These are phyloP conservation scores for Halesus radiatus DNA, from an alignment of 1,140 invertebrate genomes.

Conservation along the genomic window DNA sequence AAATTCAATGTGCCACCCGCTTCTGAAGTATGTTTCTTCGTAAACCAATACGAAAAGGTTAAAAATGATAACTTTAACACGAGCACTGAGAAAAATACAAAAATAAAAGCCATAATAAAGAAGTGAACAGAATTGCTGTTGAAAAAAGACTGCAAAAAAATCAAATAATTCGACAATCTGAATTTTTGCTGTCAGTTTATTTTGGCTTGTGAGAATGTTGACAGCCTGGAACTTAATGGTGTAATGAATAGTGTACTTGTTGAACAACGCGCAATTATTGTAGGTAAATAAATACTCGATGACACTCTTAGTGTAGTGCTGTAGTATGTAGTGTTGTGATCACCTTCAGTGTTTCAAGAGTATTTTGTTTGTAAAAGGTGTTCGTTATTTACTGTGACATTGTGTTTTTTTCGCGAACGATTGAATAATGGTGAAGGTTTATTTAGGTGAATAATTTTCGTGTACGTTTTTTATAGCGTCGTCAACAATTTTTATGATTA, in stretches of 20 bases:
- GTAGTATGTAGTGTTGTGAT: neutral
- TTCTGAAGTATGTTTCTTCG: neutral
- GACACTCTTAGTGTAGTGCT: too few relatives aligned
- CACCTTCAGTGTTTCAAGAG: neutral
- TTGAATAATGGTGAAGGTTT: too few relatives aligned
- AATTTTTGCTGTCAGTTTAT: neutral
- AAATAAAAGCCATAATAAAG: constrained; percentile 26
- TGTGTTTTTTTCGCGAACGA: too few relatives aligned
- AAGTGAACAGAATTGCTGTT: neutral
- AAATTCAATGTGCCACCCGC: neutral
- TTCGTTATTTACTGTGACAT: neutral
- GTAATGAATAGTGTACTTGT: neutral
- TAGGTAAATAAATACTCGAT: neutral
- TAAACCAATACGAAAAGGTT: constrained; percentile 40
- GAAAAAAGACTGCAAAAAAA: neutral
- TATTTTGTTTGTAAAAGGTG: constrained; percentile 14
- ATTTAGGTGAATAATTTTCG: too few relatives aligned
- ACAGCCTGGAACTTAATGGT: neutral
- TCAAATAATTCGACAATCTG: neutral
- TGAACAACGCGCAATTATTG: neutral
- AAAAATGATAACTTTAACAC: constrained; percentile 26
- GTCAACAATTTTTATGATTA: too few relatives aligned
- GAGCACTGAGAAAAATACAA: constrained; percentile 39
- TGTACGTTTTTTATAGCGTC: too few relatives aligned
- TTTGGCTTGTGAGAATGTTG: neutral